Percentiles rank a stretch among this genome's conserved stretches.
Evolutionary conservation across 1,140 invertebrate genomes (phyloP).

Genomic region (Cephus cinctus): DNA sequence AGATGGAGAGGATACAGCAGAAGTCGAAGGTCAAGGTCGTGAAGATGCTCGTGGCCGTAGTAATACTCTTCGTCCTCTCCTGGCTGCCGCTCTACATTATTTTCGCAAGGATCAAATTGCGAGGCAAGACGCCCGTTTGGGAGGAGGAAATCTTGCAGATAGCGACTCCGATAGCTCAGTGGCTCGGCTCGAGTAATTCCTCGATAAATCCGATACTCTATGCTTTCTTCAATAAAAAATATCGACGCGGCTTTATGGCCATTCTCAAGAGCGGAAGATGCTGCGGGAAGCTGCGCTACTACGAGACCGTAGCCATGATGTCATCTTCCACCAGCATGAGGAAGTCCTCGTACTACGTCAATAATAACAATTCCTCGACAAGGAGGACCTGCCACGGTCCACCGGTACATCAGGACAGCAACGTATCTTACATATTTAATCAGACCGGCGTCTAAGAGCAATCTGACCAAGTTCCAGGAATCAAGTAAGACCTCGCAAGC

Average conservation of each 20-base stretch:
- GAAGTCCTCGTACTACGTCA: constrained; percentile 79
- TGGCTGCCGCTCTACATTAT: constrained; percentile 94
- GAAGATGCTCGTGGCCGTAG: constrained; percentile 95
- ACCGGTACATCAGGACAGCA: constrained; percentile 66
- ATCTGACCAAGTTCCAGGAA: background rate
- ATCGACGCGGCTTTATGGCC: constrained; percentile 87
- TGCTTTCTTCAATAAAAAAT: constrained; percentile 96
- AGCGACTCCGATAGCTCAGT: constrained; percentile 89
- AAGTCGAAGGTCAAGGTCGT: constrained; percentile 93
- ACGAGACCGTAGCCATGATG: constrained; percentile 80
- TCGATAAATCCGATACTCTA: constrained; percentile 98
- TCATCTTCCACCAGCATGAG: constrained; percentile 79
- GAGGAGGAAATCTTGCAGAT: constrained; percentile 79
- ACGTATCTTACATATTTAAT: constrained; percentile 74
- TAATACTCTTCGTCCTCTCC: constrained; percentile 90
- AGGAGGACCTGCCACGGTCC: constrained; percentile 60
- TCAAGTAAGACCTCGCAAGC: background rate
- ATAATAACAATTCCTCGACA: constrained; percentile 57
- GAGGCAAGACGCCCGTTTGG: constrained; percentile 66
- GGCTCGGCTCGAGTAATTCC: constrained; percentile 93
- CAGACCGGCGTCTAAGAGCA: constrained; percentile 58
- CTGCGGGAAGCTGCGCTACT: constrained; percentile 78
- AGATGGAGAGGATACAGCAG: constrained; percentile 88
- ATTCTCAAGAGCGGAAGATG: constrained; percentile 82
- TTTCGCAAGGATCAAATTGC: constrained; percentile 83